phyloP scores from a whole-genome alignment of 1,140 invertebrate species.

The Caenorhabditis tropicalis region DNA sequence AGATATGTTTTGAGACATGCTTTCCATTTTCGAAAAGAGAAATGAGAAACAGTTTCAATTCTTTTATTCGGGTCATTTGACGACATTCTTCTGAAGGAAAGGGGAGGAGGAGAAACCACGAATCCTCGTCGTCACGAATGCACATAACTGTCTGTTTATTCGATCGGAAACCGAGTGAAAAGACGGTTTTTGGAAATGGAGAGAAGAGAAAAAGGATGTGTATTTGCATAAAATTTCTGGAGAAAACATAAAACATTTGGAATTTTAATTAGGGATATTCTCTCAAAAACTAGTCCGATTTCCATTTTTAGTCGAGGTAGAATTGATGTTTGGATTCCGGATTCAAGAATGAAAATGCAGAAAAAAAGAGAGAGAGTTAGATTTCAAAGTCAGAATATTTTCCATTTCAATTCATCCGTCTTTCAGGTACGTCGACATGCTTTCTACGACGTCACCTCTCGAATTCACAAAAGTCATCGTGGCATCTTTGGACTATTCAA shows the following conservation, averaged over 20 bases:
- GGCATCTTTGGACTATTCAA: slow-evolving; percentile 49
- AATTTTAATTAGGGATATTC: background rate
- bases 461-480: slow-evolving; percentile 57
- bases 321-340: background rate
- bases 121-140: background rate
- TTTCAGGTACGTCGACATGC: slow-evolving; percentile 55
- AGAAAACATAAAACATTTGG: background rate
- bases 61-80: background rate
- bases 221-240: slow-evolving; percentile 32
- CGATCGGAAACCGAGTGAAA: background rate
- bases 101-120: background rate
- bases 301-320: background rate
- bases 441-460: slow-evolving; percentile 38
- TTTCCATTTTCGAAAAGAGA: background rate
- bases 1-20: background rate
- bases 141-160: slow-evolving; percentile 39
- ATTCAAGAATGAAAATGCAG: too few species aligned
- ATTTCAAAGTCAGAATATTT: too few species aligned
- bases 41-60: slow-evolving; percentile 6
- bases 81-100: too few species aligned
- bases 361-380: too few species aligned
- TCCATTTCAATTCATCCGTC: too few species aligned
- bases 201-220: background rate
- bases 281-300: background rate
- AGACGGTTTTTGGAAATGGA: background rate